A percentile compares a stretch with the other conserved stretches of the same genome.
Conservation (phyloP, 2,113 vertebrate genomes). For the Sylvia atricapilla region DNA sequence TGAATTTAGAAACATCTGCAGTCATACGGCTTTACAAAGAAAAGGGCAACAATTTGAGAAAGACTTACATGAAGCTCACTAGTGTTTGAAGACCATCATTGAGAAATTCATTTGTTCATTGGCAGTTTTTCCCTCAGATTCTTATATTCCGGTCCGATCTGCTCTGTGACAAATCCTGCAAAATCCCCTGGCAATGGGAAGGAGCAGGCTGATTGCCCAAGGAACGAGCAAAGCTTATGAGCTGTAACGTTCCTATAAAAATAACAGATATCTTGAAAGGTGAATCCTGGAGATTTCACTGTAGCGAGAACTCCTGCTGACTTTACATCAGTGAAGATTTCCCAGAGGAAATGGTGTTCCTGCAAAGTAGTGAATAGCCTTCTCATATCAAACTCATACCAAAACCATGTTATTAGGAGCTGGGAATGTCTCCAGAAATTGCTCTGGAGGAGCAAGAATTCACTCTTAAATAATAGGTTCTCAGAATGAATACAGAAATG, state of each 20-base stretch:
- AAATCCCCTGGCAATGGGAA: slow-evolving; percentile 59
- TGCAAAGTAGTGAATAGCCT: neutral
- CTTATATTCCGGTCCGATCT: neutral
- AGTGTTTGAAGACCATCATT: slow-evolving; percentile 61
- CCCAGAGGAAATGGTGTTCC: neutral
- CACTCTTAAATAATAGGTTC: neutral
- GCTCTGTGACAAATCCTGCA: slow-evolving; percentile 62
- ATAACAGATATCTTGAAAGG: neutral
- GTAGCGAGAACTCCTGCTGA: neutral
- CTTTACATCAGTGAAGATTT: slow-evolving; percentile 2
- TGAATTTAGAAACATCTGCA: slow-evolving; percentile 72
- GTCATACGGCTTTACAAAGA: slow-evolving; percentile 42
- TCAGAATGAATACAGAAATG: neutral
- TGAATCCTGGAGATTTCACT: slow-evolving; percentile 21
- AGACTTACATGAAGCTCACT: slow-evolving; percentile 50
- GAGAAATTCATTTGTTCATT: slow-evolving; percentile 61
- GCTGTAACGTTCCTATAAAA: neutral
- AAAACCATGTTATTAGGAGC: neutral
- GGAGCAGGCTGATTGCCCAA: neutral
- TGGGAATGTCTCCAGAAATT: slow-evolving; percentile 2
- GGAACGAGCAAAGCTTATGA: neutral
- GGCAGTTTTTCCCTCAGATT: slow-evolving; percentile 35
- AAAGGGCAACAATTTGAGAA: slow-evolving; percentile 61
- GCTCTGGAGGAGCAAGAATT: neutral
- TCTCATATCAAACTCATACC: neutral